Evolutionary conservation across 2,888 invertebrate species (phyloP).

Genomic region (Hipparchia sbordonii): DNA sequence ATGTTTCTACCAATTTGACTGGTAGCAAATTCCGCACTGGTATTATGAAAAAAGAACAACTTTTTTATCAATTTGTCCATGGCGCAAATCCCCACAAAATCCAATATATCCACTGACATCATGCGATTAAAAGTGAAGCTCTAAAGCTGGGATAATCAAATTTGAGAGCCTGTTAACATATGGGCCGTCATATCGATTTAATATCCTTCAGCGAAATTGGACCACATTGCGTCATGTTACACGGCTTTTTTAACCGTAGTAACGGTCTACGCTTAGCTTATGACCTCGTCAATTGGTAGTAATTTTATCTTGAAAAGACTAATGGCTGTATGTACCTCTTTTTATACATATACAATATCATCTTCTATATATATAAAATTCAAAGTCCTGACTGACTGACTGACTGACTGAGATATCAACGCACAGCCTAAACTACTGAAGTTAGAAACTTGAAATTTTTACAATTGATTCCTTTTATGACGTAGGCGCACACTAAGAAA

Average conservation of each 20-base stretch:
- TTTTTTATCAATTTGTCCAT: conserved; percentile 3
- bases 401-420: too few relatives aligned
- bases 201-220: conserved; percentile 2
- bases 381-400: too few relatives aligned
- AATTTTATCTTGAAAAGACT: neutral
- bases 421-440: too few relatives aligned
- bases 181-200: conserved; percentile 16
- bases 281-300: neutral
- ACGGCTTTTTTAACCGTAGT: neutral
- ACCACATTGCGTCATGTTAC: neutral
- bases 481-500: too few relatives aligned
- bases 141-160: conserved; percentile 36
- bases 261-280: neutral
- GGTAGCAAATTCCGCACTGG: neutral
- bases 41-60: neutral
- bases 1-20: too few relatives aligned
- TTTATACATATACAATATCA: too few relatives aligned
- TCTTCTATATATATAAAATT: too few relatives aligned
- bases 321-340: neutral
- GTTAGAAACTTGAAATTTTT: too few relatives aligned
- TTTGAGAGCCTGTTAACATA: conserved; percentile 37
- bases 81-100: conserved; percentile 7
- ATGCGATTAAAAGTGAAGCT: conserved; percentile 26
- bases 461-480: too few relatives aligned
- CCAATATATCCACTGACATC: conserved; percentile 15